Evolutionary conservation across 2,888 invertebrate genomes (phyloP).

Genomic region (Schrankia costaestrigalis): DNA sequence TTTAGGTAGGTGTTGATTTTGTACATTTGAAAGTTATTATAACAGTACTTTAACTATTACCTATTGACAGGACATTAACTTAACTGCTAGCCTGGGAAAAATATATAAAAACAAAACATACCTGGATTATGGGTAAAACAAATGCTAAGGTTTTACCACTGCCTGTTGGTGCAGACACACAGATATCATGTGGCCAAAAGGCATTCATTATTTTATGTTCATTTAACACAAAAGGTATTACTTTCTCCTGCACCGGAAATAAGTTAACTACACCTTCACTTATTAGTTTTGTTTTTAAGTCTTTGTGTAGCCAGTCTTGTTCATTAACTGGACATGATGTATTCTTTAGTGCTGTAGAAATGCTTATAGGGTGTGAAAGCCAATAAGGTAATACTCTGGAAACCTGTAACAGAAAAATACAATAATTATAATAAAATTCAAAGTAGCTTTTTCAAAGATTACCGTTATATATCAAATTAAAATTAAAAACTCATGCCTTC

Average conservation of each 20-base stretch:
- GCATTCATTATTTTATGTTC: conserved; percentile 80
- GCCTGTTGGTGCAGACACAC: conserved; percentile 98
- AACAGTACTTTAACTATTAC: no score
- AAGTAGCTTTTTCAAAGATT: background rate
- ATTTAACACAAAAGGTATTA: conserved; percentile 88
- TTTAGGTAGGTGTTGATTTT: no score
- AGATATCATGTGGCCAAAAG: conserved; percentile 92
- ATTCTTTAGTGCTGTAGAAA: conserved; percentile 86
- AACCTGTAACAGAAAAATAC: conserved; percentile 72
- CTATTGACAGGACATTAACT: background rate
- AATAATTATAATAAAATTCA: conserved; percentile 1
- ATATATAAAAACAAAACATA: conserved; percentile 34
- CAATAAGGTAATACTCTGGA: conserved; percentile 91
- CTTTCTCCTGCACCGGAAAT: conserved; percentile 91
- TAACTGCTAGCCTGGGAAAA: no score
- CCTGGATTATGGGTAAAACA: conserved; percentile 94
- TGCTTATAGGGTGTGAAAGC: conserved; percentile 89
- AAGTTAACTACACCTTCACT: conserved; percentile 87
- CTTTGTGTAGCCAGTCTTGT: conserved; percentile 82
- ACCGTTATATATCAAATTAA: background rate
- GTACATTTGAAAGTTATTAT: no score
- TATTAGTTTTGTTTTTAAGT: conserved; percentile 82
- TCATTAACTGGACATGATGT: conserved; percentile 76
- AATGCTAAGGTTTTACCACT: conserved; percentile 98
- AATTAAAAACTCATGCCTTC: background rate